Evolutionary conservation across 2,797 vertebrate species (phyloP), one percentile per base, ranked within the genome.

Genomic region (Clamator glandarius): DNA sequence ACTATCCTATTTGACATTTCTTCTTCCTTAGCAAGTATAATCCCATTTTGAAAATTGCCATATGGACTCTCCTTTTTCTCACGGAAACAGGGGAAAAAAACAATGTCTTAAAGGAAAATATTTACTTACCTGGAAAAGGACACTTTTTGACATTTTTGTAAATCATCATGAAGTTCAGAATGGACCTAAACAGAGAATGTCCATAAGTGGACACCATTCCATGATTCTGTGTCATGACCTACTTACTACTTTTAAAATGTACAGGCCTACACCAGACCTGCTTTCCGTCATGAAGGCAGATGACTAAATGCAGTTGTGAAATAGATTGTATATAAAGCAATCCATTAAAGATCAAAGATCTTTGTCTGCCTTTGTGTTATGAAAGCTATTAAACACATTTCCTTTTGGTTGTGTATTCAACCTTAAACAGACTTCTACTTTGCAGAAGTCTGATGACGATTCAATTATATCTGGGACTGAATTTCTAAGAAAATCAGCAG

Each of bases 331-430:
- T 80, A 66, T 90, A 96, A 93, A 92, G 41, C 33, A 73, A 88
- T 46, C 79, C 75, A 83, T 54, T 66, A 77, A 90, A 86, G 67
- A 91, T 89, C 90, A 97, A 94, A 95, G 92, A 91, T 72, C 68
- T 84, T 0, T 0, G n/a, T 35, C 74, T 80, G 59, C 46, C 54
- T 48, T 82, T 90, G 41, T 86, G 76, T 95, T 94, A 87, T 55
- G 59, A 92, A 96, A 96, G 61, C 75, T 92, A 63, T 90, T 89
- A 94, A 96, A 96, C 87, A 92, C n/a, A 92, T 95, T 96, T 93
- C 75, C 62, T 94, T 91, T 89, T 93, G 95, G 93, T 95, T 78
- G 25, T 57, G 28, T 66, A 20, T 57, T 91, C 51, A 79, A 17
- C 50, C 73, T 82, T 79, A 77, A 70, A 80, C 64, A 93, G 85